Evolutionary conservation across 2,797 vertebrate genomes (phyloP).

Genomic region (Periparus ater): DNA sequence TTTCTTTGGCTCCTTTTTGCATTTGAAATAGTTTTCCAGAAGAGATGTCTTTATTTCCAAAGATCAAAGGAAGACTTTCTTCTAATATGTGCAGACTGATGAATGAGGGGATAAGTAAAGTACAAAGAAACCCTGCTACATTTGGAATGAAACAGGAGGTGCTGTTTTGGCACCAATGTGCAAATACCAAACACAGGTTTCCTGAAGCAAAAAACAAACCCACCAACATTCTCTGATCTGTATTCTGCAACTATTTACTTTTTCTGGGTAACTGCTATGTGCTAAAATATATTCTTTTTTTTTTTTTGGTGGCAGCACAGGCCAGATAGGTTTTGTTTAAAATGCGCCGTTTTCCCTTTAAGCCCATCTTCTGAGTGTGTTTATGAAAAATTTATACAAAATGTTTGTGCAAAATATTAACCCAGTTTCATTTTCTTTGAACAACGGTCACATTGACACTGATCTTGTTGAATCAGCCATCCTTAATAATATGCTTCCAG

Average conservation of each 20-base stretch:
- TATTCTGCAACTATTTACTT: neutral
- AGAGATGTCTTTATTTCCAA: neutral
- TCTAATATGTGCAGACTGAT: neutral
- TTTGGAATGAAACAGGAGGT: neutral
- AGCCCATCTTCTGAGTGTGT: neutral
- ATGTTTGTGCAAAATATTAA: neutral
- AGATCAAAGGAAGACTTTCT: conserved; percentile 13
- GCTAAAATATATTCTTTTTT: neutral
- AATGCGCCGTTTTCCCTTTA: neutral
- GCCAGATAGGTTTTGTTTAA: neutral
- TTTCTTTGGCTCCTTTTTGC: neutral
- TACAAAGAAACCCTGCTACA: neutral
- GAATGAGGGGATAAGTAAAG: neutral
- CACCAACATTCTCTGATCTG: neutral
- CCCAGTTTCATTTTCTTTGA: neutral
- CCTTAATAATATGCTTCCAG: neutral
- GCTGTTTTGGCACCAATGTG: neutral
- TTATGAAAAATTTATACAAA: neutral
- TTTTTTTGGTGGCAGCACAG: neutral
- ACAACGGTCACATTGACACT: neutral
- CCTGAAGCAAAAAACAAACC: neutral
- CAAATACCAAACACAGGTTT: neutral
- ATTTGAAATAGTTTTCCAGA: neutral
- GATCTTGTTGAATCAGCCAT: neutral
- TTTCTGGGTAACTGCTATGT: neutral